Conservation (phyloP, 2,888 invertebrate species). For the Cyclophora albipunctata region DNA sequence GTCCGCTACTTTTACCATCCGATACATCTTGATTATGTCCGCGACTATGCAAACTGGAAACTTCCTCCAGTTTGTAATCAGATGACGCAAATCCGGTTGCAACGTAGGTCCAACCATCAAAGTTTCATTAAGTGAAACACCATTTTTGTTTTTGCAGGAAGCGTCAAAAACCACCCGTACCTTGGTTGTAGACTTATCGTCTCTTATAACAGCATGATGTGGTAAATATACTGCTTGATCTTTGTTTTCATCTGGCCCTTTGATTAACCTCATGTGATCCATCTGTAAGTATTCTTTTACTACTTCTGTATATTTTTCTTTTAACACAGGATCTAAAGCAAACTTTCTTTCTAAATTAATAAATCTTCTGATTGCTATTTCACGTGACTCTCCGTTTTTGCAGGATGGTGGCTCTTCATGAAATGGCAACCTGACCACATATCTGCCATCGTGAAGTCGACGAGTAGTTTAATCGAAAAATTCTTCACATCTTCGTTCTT, state of each 20-base stretch:
- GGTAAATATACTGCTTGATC: not conserved
- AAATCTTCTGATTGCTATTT: not conserved
- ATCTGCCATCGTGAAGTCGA: too few species aligned
- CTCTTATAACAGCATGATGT: constrained; percentile 15
- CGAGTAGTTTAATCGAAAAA: too few species aligned
- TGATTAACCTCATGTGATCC: constrained; percentile 8
- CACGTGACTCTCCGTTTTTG: not conserved
- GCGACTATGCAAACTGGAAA: constrained; percentile 2
- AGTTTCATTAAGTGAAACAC: constrained; percentile 6
- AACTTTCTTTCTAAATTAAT: not conserved
- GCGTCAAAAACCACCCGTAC: constrained; percentile 11
- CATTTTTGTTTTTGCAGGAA: constrained; percentile 3
- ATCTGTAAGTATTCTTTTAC: not conserved
- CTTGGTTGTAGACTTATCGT: constrained; percentile 19
- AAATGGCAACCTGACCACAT: too few species aligned
- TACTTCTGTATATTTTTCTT: too few species aligned
- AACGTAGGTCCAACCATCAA: constrained; percentile 7
- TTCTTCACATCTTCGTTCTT: not conserved
- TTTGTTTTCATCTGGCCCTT: not conserved
- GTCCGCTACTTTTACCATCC: constrained; percentile 3
- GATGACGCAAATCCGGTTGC: constrained; percentile 5
- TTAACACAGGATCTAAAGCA: not conserved
- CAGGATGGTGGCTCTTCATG: too few species aligned
- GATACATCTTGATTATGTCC: constrained; percentile 12
- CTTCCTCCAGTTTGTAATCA: constrained; percentile 2